Conservation (phyloP, 37 sponge, comb jelly and placozoan genomes). For the Cliona cf. orientalis region DNA sequence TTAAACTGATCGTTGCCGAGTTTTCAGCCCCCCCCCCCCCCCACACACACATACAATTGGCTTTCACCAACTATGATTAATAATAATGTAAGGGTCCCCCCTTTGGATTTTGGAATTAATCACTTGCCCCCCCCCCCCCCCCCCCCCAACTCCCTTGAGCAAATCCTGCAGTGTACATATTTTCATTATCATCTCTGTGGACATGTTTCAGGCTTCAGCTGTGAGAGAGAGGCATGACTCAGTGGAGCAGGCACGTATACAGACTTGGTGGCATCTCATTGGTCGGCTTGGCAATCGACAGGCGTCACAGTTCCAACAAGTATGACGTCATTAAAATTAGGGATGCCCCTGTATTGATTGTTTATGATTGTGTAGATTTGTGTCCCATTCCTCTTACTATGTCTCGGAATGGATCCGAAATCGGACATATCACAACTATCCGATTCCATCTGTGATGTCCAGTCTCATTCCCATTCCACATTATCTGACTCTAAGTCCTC, state of each 20-base stretch:
- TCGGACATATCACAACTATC: slow-evolving; percentile 2
- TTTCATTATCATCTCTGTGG: background rate
- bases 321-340: background rate
- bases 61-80: too few species aligned
- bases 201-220: background rate
- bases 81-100: too few species aligned
- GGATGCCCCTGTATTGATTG: background rate
- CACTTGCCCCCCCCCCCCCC: too few species aligned
- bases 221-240: slow-evolving; percentile 9
- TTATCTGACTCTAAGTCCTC: background rate
- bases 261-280: slow-evolving; percentile 45
- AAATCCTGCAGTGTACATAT: too few species aligned
- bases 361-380: slow-evolving; percentile 18
- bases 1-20: too few species aligned
- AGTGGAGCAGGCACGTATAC: slow-evolving; percentile 32
- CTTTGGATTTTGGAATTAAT: too few species aligned
- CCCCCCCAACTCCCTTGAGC: too few species aligned
- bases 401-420: slow-evolving; percentile 56
- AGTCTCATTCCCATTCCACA: background rate
- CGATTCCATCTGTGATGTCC: background rate
- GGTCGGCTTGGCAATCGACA: background rate
- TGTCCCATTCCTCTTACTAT: slow-evolving; percentile 55
- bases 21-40: too few species aligned
- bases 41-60: too few species aligned
- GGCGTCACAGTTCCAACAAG: slow-evolving; percentile 16